Evolutionary conservation across 53 echinoderm and acorn worm species (phyloP), one percentile per base, ranked within the genome.

Genomic region (Patiria pectinifera): DNA sequence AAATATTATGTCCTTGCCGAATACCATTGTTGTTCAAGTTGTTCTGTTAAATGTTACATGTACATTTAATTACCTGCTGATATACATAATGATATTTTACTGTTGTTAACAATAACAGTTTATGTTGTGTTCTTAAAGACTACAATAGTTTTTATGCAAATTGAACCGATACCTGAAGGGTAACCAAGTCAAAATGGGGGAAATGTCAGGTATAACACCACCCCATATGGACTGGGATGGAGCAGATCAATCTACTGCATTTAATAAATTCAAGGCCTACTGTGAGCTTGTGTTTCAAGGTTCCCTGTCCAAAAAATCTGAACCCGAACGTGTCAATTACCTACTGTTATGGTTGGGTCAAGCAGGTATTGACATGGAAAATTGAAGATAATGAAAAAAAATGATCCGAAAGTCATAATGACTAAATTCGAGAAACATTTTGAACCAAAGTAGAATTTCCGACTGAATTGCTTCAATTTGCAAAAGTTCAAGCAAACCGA

Each of bases 351-450:
- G 92, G 91, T 53, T 70, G 23, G 92, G 91, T 43, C 91, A 92
- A 49, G 94, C 91, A 86, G 96, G 96, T 9, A 92, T 95, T 58
- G 61, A 89, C 12, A 58, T 95, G 96, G 96, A 63, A 85, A 58
- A 8, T 89, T 24, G 70, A 88, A 16, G 78, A 60, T n/a, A 69
- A 85, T 61, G 88, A 94, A 80, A 11, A 91, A 87, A 58, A 81
- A 79, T 53, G 87, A 91, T n/a, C 95, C 92, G 21, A 26, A 91
- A 45, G 43, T 62, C 69, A 78, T 82, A n/a, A 92, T 92, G 22
- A 78, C 80, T 11, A 74, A 63, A 53, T 95, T 94, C 23, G 86
- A 62, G 46, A 94, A 82, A 76, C 86, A 94, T 62, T 95, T 93
- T 72, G 45, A 94, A 71, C 96, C 94, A 18, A 95, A 94, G 71